Conservation (phyloP, 2,797 vertebrate genomes). For the Graptemys geographica region DNA sequence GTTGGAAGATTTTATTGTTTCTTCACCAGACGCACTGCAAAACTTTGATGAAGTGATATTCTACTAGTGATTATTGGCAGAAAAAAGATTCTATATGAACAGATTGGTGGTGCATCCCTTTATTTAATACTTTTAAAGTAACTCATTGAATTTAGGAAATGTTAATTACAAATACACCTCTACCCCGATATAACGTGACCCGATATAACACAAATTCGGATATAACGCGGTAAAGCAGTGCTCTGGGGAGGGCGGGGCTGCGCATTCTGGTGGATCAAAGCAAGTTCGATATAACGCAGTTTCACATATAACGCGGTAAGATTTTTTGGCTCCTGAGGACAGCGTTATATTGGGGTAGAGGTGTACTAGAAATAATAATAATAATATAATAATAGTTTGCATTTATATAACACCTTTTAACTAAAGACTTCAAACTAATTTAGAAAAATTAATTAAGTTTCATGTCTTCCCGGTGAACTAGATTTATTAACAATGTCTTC, state of each 20-base stretch:
- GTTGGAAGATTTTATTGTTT: not conserved
- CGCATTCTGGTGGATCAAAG: no score
- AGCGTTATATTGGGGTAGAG: no score
- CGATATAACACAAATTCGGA: no score
- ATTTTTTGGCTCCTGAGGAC: no score
- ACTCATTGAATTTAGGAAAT: not conserved
- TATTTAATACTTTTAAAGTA: constrained; percentile 29
- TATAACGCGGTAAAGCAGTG: no score
- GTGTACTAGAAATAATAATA: not conserved
- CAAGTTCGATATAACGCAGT: no score
- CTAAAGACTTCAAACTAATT: not conserved
- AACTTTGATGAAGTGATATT: not conserved
- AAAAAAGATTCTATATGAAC: not conserved
- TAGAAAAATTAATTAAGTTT: constrained; percentile 11
- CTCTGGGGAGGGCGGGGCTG: no score
- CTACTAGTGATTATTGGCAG: not conserved
- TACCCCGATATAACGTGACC: no score
- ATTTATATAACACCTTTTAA: not conserved
- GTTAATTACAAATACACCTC: not conserved
- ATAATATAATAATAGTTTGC: not conserved
- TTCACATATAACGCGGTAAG: no score
- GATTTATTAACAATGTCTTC: not conserved
- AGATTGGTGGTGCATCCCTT: constrained; percentile 31
- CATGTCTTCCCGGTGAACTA: not conserved
- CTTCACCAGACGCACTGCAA: not conserved